A percentile compares a stretch with the other conserved stretches of the same genome.
phyloP scores from a whole-genome alignment of 2,888 invertebrate species.

The Ethmia dodecea region DNA sequence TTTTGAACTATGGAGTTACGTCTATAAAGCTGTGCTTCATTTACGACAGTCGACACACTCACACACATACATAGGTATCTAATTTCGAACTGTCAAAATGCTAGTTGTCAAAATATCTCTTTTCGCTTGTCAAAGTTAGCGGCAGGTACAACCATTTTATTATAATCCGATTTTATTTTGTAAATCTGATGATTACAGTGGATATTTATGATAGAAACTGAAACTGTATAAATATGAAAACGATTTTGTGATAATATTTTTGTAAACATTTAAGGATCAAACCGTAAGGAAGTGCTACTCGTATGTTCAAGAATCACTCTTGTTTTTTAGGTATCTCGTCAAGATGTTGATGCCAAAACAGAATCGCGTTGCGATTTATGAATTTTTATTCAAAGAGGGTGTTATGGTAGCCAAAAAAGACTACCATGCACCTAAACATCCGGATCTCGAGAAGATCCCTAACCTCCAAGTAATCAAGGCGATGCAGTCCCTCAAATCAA shows the following conservation, averaged over 20 bases:
- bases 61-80: too few relatives aligned
- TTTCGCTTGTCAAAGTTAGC: constrained; percentile 44
- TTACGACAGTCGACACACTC: too few relatives aligned
- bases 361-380: constrained; percentile 97
- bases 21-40: too few relatives aligned
- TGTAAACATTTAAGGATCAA: too few relatives aligned
- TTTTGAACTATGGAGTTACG: too few relatives aligned
- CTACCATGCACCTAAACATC: constrained; percentile 98
- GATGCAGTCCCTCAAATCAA: constrained; percentile 96
- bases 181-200: constrained; percentile 14
- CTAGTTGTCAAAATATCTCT: constrained; percentile 21
- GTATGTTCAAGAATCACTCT: constrained; percentile 27
- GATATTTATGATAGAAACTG: too few relatives aligned
- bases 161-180: constrained; percentile 26
- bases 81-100: too few relatives aligned
- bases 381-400: constrained; percentile 99
- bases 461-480: constrained; percentile 99
- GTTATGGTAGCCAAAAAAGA: constrained; percentile 99
- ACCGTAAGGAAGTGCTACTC: too few relatives aligned
- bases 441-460: constrained; percentile 95
- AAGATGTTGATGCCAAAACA: constrained; percentile 99
- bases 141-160: constrained; percentile 34
- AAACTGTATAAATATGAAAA: not conserved
- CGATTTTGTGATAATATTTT: not conserved
- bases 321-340: constrained; percentile 61